Evolutionary conservation across 2,888 invertebrate genomes (phyloP), one percentile per base, ranked within the genome.

Genomic region (Endotricha flammealis): DNA sequence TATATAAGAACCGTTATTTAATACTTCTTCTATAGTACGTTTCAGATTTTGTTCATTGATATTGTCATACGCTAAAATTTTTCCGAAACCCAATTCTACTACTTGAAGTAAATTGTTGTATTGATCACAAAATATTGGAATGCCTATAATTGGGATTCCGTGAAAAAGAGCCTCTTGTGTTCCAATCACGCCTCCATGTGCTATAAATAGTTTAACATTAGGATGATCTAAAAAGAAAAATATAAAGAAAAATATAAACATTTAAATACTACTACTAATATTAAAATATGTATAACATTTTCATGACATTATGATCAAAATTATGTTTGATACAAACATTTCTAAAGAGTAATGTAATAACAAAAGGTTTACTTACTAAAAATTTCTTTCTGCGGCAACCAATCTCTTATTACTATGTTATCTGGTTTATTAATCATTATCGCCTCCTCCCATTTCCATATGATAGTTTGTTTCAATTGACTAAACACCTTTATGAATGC

Each of bases 371-470:
- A 68, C 71, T 63, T 57, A 89, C 89, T 76, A 22, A 92, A 64
- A 24, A 92, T 87, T 47, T 90, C 90, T 42, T 88, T 88, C 55
- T 93, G 93, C 0, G 93, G 92, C 22, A 92, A 56, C 93, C 93
- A 93, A 45, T 90, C 89, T 38, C 77, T 69, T 4, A 88, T 68
- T 29, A 88, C 70, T 0, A 93, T 76, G 57, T 91, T 91, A 0
- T 75, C 51, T 0, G 91, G 83, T 50, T 88, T 81, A 16, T 87
- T 86, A 1, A 83, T 78, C n/a, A 89, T 53, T 2, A 68, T 64
- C 9, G 88, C 81, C 0, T 88, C 87, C 44, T 92, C 91, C 90
- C 90, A 92, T 71, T 92, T 92, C 91, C 91, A 92, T 8, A 93
- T 53, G 0, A 93, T 88, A 2, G 85, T 89, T 42, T 91, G 89